Percentiles rank a stretch among this genome's conserved stretches.
phyloP scores from a whole-genome alignment of 1,140 invertebrate genomes.

The Paralvinella palmiformis region DNA sequence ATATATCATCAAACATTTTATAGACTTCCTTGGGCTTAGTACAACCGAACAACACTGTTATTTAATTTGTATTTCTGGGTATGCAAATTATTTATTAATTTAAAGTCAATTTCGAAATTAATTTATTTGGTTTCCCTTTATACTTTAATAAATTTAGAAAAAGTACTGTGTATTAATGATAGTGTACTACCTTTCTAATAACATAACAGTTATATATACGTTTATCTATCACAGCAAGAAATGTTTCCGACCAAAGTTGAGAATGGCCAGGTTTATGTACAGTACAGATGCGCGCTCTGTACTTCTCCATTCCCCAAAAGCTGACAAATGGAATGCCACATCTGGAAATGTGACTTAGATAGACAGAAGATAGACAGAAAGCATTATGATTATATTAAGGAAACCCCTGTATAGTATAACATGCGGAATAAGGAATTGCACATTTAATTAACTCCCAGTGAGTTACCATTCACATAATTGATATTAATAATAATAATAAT shows the following conservation, averaged over 20 bases:
- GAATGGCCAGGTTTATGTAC: constrained; percentile 2
- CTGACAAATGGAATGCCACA: too few relatives aligned
- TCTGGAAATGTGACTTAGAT: too few relatives aligned
- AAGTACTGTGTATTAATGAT: background rate
- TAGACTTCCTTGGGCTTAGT: too few relatives aligned
- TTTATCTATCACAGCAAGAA: constrained; percentile 7
- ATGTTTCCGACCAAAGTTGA: constrained; percentile 6
- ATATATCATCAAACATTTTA: background rate
- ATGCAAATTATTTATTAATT: background rate
- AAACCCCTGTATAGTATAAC: too few relatives aligned
- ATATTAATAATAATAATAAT: too few relatives aligned
- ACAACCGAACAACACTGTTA: background rate
- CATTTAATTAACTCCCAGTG: too few relatives aligned
- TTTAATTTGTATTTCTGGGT: background rate
- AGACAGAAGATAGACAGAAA: too few relatives aligned
- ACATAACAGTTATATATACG: background rate
- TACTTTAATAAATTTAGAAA: background rate
- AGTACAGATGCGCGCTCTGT: constrained; percentile 3
- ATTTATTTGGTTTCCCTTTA: background rate
- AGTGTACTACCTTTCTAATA: background rate
- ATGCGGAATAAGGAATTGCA: too few relatives aligned
- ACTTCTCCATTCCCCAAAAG: too few relatives aligned
- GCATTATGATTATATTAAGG: too few relatives aligned
- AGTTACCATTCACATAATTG: too few relatives aligned
- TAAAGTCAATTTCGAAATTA: background rate